phyloP scores from a whole-genome alignment of 2,888 invertebrate genomes.

The Drosophila infuscata region DNA sequence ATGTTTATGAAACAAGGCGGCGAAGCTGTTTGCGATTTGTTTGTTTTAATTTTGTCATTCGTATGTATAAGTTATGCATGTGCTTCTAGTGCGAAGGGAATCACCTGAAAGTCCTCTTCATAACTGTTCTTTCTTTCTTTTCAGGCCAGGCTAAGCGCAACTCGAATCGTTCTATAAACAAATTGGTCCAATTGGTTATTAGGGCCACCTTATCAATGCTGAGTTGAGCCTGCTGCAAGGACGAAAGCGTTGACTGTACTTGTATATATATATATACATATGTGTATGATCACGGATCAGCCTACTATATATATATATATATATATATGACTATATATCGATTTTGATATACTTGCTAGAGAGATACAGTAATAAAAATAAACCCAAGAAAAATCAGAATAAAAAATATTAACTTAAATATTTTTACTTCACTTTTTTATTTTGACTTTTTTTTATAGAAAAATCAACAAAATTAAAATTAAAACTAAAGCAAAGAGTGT shows the following conservation, averaged over 20 bases:
- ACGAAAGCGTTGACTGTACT: constrained; percentile 26
- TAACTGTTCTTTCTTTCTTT: background rate
- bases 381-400: background rate
- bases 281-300: constrained; percentile 9
- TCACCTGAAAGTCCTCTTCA: constrained; percentile 4
- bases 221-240: constrained; percentile 22
- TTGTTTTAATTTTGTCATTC: constrained; percentile 10
- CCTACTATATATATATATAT: constrained; percentile 7
- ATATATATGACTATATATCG: background rate
- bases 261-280: background rate
- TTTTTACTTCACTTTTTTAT: constrained; percentile 60
- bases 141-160: constrained; percentile 14
- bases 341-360: constrained; percentile 24
- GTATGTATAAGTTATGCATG: constrained; percentile 9
- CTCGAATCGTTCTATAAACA: constrained; percentile 29
- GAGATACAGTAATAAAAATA: background rate
- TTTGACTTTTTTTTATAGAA: constrained; percentile 65
- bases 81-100: constrained; percentile 3
- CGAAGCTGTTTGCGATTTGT: constrained; percentile 40
- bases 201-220: constrained; percentile 14
- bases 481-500: constrained; percentile 73
- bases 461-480: constrained; percentile 73
- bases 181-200: constrained; percentile 35
- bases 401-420: constrained; percentile 7
- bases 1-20: constrained; percentile 65